These are phyloP conservation scores for Cyanistes caeruleus DNA, from an alignment of 2,113 vertebrate genomes.

Conservation along the genomic window DNA sequence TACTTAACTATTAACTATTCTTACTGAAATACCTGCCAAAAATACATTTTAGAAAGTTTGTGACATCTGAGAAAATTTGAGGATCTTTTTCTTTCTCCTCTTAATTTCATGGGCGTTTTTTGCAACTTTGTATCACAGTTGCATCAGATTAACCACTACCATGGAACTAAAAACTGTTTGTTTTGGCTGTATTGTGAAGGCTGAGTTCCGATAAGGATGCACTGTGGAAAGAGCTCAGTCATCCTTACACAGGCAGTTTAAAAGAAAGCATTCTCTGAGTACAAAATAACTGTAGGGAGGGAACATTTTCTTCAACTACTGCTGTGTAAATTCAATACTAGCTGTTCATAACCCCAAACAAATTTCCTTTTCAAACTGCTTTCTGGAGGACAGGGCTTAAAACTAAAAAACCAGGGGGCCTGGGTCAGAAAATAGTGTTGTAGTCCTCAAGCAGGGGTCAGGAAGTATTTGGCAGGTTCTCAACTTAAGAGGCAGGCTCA, in stretches of 20 bases:
- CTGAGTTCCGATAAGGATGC: not conserved
- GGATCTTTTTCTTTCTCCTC: not conserved
- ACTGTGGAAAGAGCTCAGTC: not conserved
- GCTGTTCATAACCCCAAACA: not conserved
- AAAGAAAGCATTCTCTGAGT: slow-evolving; percentile 8
- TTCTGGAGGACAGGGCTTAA: not conserved
- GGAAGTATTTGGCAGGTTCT: not conserved
- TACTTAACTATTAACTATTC: not conserved
- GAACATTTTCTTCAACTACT: not conserved
- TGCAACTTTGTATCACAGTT: not conserved
- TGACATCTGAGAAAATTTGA: not conserved
- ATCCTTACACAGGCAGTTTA: not conserved
- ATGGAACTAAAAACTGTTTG: not conserved
- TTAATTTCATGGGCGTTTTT: not conserved
- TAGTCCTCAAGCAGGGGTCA: not conserved
- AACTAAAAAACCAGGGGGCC: not conserved
- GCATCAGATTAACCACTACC: not conserved
- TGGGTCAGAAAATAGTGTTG: not conserved
- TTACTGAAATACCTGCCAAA: not conserved
- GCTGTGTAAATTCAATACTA: slow-evolving; percentile 15
- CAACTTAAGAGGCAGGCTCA: not conserved
- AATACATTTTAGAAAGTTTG: not conserved
- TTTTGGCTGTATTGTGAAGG: not conserved
- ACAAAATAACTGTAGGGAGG: not conserved
- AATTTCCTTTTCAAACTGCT: not conserved